A percentile compares a stretch with the other conserved stretches of the same genome.
Conservation (phyloP, 2,113 vertebrate species). For the Pseudorectes ferrugineus region DNA sequence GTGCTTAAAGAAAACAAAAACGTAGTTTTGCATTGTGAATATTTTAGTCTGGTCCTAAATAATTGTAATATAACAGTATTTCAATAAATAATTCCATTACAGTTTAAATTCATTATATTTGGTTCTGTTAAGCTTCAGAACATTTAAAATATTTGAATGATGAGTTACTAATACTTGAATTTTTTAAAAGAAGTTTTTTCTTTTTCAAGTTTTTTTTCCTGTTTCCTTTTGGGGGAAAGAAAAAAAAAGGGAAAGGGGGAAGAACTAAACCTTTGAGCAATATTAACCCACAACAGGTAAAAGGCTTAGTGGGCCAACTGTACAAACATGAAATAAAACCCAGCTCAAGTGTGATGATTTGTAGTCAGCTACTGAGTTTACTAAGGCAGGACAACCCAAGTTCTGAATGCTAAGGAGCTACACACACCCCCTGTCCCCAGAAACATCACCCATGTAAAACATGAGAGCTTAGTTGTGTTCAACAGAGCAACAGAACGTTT, state of each 20-base stretch:
- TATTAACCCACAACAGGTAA: neutral
- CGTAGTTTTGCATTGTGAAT: neutral
- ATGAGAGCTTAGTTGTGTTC: neutral
- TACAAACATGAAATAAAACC: neutral
- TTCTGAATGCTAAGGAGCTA: neutral
- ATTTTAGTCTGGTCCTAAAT: neutral
- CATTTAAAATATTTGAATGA: neutral
- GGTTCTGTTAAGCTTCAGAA: neutral
- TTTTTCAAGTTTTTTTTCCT: neutral
- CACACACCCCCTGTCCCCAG: too few species aligned
- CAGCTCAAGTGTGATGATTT: neutral
- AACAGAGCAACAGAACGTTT: neutral
- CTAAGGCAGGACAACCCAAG: neutral
- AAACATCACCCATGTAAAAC: neutral
- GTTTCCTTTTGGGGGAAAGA: neutral
- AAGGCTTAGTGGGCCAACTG: neutral
- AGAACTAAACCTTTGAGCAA: neutral
- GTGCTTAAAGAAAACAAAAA: conserved; percentile 79
- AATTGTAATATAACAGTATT: neutral
- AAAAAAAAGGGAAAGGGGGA: neutral
- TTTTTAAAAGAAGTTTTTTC: neutral
- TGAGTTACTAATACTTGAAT: neutral
- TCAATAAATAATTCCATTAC: neutral
- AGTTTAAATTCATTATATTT: neutral
- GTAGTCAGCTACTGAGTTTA: neutral